Base-by-base conservation (phyloP, 2,888 invertebrate genomes). In the Drosophila ezoana region DNA sequence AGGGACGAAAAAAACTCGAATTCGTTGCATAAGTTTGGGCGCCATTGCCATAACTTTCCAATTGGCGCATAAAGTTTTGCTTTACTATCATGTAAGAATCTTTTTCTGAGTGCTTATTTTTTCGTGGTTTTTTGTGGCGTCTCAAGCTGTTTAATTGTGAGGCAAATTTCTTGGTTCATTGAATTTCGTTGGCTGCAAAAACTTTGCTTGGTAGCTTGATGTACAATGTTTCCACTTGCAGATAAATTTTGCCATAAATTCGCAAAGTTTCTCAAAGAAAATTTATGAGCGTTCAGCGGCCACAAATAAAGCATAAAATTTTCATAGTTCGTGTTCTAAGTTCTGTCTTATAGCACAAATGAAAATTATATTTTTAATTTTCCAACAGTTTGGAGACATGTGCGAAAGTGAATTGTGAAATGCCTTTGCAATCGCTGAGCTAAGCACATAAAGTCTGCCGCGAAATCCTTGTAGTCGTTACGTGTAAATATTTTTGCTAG, bases 91-190 rank as follows among this genome's bases (percentile, higher is more conserved):
- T 85, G 62, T 70, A 82, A 71, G 72, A 76, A 71, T 79, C 73
- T 65, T 69, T 40, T 16, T 38, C 28, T 51, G 14, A 11, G 33
- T 48, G 23, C 18, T 13, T 48, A n/a, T 38, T 20, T 45, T 43
- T 41, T 37, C 44, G 14, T 14, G 14, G 18, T 45, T 38, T 49
- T 45, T 16, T 28, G 37, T 66, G 41, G 41, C 70, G 48, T 66
- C 72, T 77, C 81, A 82, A 82, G 82, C 86, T 82, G 82, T 78
- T 82, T 82, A 82, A 82, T 82, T 82, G 82, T 80, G 75, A 82
- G 80, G 69, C 78, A 73, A 82, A 85, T 81, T 74, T 68, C 68
- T 53, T 72, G 85, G 72, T 80, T 82, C 86, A 82, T 78, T 81
- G 82, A 85, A 82, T 82, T 72, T 65, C 16, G 54, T 43, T 49